A percentile compares a stretch with the other conserved stretches of the same genome.
Conservation (phyloP, 2,113 vertebrate genomes). For the Atrichornis clamosus region DNA sequence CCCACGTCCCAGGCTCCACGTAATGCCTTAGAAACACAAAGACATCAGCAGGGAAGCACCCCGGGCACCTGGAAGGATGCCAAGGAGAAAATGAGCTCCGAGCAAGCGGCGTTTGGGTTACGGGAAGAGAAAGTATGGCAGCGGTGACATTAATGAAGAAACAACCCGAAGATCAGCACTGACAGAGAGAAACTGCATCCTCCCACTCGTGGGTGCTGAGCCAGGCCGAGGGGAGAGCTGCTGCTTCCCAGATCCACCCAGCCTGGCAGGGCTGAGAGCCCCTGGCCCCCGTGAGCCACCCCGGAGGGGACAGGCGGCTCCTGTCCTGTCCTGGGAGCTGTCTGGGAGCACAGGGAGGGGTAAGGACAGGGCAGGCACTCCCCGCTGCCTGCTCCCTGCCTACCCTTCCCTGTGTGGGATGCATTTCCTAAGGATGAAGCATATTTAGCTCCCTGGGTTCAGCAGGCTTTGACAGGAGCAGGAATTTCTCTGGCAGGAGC, state of each 20-base stretch:
- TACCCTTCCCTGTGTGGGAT: neutral
- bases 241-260: neutral
- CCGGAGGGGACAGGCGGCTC: neutral
- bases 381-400: neutral
- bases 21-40: neutral
- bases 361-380: neutral
- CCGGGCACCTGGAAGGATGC: slow-evolving; percentile 17
- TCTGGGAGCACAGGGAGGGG: neutral
- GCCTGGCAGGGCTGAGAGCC: neutral
- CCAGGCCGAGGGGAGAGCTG: neutral
- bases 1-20: neutral
- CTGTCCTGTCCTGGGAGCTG: neutral
- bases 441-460: neutral
- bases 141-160: slow-evolving; percentile 43
- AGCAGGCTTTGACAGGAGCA: neutral
- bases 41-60: neutral
- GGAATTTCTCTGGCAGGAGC: neutral
- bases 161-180: neutral
- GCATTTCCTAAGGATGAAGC: neutral
- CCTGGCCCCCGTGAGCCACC: neutral
- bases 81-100: slow-evolving; percentile 44
- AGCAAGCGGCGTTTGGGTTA: neutral
- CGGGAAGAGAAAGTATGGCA: neutral
- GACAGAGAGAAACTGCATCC: neutral
- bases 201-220: neutral